Evolutionary conservation across 2,888 invertebrate species (phyloP).

Genomic region (Galeruca laticollis): DNA sequence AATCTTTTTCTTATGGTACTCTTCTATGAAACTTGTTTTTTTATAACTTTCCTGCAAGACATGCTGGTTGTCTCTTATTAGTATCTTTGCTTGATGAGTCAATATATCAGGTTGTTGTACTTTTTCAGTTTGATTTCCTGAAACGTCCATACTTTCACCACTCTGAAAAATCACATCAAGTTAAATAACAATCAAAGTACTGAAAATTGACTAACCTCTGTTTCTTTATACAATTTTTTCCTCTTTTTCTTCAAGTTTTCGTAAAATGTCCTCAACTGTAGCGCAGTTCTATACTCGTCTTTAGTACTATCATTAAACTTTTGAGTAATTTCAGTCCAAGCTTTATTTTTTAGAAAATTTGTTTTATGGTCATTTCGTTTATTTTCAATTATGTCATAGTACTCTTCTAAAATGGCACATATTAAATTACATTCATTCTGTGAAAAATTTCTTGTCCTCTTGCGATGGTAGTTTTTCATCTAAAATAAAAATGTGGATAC

Average conservation of each 20-base stretch:
- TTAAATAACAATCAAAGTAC: slow-evolving; percentile 7
- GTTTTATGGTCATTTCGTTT: slow-evolving; percentile 35
- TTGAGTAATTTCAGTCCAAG: slow-evolving; percentile 36
- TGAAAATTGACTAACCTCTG: slow-evolving; percentile 6
- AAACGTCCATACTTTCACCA: slow-evolving; percentile 18
- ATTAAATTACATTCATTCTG: slow-evolving; percentile 27
- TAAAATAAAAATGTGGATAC: slow-evolving; percentile 20
- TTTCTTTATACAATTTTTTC: slow-evolving; percentile 24
- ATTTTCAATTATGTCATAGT: slow-evolving; percentile 31
- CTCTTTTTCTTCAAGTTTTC: slow-evolving; percentile 36
- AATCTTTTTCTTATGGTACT: slow-evolving; percentile 31
- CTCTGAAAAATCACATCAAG: slow-evolving; percentile 19
- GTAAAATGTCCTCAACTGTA: slow-evolving; percentile 35
- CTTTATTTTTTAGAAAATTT: slow-evolving; percentile 31
- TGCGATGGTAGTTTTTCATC: slow-evolving; percentile 27
- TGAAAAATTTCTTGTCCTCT: slow-evolving; percentile 35
- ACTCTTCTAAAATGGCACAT: slow-evolving; percentile 30
- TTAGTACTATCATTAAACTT: slow-evolving; percentile 31
- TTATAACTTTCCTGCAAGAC: slow-evolving; percentile 2
- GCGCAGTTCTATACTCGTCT: slow-evolving; percentile 31
- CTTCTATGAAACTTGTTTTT: slow-evolving; percentile 24
- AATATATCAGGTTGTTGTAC: slow-evolving; percentile 1
- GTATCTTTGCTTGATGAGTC: slow-evolving; percentile 5
- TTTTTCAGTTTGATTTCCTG: slow-evolving; percentile 22
- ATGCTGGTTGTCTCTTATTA: slow-evolving; percentile 4